Evolutionary conservation across 2,797 vertebrate species (phyloP).

Genomic region (Esox lucius): DNA sequence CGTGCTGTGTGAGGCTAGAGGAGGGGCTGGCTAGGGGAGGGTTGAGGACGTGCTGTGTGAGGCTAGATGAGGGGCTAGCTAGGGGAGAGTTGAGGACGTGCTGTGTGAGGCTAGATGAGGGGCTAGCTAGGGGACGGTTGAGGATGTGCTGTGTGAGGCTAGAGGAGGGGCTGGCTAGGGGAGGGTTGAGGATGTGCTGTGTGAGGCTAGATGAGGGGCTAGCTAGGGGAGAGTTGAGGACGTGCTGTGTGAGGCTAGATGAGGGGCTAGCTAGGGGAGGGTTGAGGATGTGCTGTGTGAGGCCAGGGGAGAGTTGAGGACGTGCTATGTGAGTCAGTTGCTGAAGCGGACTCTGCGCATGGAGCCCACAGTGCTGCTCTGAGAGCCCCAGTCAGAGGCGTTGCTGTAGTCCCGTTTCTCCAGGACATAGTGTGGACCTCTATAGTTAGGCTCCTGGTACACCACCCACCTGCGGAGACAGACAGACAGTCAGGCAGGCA

Average conservation of each 20-base stretch:
- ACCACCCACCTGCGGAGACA: conserved; percentile 69
- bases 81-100: too few species aligned
- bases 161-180: not conserved
- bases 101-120: too few species aligned
- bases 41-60: too few species aligned
- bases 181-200: conserved; percentile 2
- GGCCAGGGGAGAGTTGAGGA: not conserved
- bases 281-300: not conserved
- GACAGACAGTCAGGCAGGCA: not conserved
- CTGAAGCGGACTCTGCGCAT: conserved; percentile 75
- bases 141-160: too few species aligned
- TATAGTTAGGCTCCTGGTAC: conserved; percentile 81
- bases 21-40: too few species aligned
- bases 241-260: not conserved
- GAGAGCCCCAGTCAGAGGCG: conserved; percentile 77
- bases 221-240: conserved; percentile 7
- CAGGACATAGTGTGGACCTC: conserved; percentile 75
- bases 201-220: too few species aligned
- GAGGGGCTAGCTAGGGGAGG: not conserved
- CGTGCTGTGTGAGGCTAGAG: too few species aligned
- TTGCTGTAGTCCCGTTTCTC: conserved; percentile 78
- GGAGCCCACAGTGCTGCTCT: conserved; percentile 74
- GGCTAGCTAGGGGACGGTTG: too few species aligned
- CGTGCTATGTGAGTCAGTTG: conserved; percentile 37
- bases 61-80: too few species aligned